Base-by-base conservation (phyloP, 2,888 invertebrate genomes). In the Heliconius ismenius region DNA sequence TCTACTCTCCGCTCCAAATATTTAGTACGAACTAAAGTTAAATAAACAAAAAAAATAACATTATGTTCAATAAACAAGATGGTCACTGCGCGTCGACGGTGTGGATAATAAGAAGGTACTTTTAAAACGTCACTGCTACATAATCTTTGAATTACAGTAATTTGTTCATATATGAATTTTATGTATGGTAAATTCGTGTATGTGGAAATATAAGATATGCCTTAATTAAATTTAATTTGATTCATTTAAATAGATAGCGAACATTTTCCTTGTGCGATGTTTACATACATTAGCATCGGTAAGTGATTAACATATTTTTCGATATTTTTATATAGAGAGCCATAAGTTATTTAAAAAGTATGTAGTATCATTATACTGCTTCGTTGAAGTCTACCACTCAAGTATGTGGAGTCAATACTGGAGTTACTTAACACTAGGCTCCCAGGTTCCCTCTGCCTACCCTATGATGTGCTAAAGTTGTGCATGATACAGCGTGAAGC, bases 151-250 rank as follows among this genome's bases (percentile, higher is more conserved):
- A 64, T 21, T 32, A 64, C 64, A 64, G 32, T 32, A 64, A 64
- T 32, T 32, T 64, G 21, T 64, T 64, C 32, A 32, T 64, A 64
- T n/a, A 32, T 64, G 21, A 64, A 64, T 32, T 64, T 32, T 64
- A 64, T 64, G 32, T 64, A 64, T 64, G 21, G 32, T 32, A 64
- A 32, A 64, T 64, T 64, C 28, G 32, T 64, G 64, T 64, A 64
- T 32, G 32, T 28, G 18, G 63, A 63, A 21, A 64, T 64, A 39
- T 65, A 24, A 65, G n/a, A 65, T 65, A 65, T 65, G 39, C 9
- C 39, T 65, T 39, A 65, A 65, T 65, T 39, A 39, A 36, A 36
- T n/a, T 65, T n/a, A 65, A 65, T 65, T 65, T 39, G 39, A 39
- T 24, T 65, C 13, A 39, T 65, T 65, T 65, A 7, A 65, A 65